A percentile compares a stretch with the other conserved stretches of the same genome.
Evolutionary conservation across 2,888 invertebrate species (phyloP).

Genomic region (Orchesella flavescens): DNA sequence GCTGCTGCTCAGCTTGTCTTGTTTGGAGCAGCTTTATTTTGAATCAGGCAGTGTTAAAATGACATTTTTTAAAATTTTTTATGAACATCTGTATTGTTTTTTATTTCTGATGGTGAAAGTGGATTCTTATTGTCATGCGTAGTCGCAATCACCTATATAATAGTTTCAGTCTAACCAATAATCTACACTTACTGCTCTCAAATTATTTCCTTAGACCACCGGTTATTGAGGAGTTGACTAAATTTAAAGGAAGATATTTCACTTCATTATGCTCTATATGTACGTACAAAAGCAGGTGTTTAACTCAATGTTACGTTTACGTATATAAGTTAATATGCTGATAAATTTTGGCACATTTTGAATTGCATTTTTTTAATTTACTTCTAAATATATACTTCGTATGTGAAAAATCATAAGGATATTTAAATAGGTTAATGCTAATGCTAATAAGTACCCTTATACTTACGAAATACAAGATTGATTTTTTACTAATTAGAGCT

Average conservation of each 20-base stretch:
- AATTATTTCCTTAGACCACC: background rate
- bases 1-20: slow-evolving; percentile 48
- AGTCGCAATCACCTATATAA: slow-evolving; percentile 14
- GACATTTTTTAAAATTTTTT: slow-evolving; percentile 30
- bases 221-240: background rate
- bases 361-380: background rate
- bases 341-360: background rate
- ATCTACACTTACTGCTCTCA: background rate
- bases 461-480: background rate
- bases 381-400: background rate
- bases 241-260: background rate
- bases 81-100: slow-evolving; percentile 13
- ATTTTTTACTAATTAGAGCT: slow-evolving; percentile 13
- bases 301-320: too few species aligned
- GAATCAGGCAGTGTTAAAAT: slow-evolving; percentile 61
- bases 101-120: background rate
- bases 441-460: background rate
- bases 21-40: slow-evolving; percentile 48
- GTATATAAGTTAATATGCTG: too few species aligned
- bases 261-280: background rate
- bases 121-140: slow-evolving; percentile 22
- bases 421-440: background rate
- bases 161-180: slow-evolving; percentile 17
- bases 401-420: background rate
- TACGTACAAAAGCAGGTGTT: background rate